Evolutionary conservation across 2,888 invertebrate genomes (phyloP).

Genomic region (Osmoderma eremita): DNA sequence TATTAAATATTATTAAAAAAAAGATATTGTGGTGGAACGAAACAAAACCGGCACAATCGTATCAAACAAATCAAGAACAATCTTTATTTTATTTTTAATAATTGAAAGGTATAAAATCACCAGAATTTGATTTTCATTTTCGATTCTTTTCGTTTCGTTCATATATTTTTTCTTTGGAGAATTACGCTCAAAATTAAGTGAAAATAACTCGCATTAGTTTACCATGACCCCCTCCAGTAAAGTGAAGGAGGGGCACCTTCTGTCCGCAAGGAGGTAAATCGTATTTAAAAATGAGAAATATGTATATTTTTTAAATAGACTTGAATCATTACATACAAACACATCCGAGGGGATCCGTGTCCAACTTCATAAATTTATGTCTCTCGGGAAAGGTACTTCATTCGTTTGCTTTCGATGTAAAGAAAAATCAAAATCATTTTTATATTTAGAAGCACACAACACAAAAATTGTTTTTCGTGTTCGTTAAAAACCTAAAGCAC

Average conservation of each 20-base stretch:
- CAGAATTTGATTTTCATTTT: constrained; percentile 20
- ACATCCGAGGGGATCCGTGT: constrained; percentile 8
- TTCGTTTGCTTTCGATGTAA: too few species aligned
- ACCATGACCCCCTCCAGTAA: too few species aligned
- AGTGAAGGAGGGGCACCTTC: neutral
- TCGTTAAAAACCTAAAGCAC: neutral
- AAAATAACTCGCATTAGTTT: constrained; percentile 1
- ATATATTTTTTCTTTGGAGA: neutral
- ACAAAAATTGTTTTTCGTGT: constrained; percentile 7
- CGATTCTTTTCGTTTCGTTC: neutral
- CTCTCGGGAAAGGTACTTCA: neutral
- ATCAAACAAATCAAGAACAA: constrained; percentile 9
- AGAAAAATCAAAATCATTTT: constrained; percentile 19
- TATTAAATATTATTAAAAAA: constrained; percentile 31
- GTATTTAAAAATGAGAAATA: constrained; percentile 13
- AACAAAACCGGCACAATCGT: constrained; percentile 11
- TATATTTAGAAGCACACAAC: neutral
- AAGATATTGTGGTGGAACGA: constrained; percentile 24
- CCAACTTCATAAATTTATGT: neutral
- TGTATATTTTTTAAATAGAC: constrained; percentile 38
- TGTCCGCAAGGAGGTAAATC: neutral
- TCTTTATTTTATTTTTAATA: constrained; percentile 13
- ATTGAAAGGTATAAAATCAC: constrained; percentile 14
- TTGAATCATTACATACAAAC: constrained; percentile 17
- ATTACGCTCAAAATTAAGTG: constrained; percentile 14